Base-by-base conservation (phyloP, 2,113 vertebrate genomes). In the Albula goreensis region DNA sequence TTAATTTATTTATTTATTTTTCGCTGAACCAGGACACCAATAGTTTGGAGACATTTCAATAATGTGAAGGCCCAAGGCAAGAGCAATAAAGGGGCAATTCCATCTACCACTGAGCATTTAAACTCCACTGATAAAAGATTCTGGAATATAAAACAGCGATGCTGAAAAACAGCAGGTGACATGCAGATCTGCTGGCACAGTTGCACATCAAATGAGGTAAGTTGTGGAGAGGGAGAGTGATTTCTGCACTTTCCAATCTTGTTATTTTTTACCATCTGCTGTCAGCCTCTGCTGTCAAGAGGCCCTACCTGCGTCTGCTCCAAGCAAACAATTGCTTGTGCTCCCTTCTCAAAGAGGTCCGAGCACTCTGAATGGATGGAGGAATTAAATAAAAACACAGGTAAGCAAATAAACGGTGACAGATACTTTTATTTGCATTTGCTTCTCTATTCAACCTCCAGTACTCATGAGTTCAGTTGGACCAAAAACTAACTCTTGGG, bases 31-130 rank as follows among this genome's bases (percentile, higher is more conserved):
- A 78, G 81, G 81, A 56, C 31, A 50, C 49, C 31, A 74, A 56
- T 52, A 15, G 50, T 78, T 56, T 49, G 66, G 83, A 86, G 66
- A 57, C 70, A 57, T 86, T 50, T 82, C 85, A 83, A 83, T 86
- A 83, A 77, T 86, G 50, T 78, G 25, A 70, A 86, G 85, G 52
- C 66, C 66, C 50, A 51, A 78, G 81, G 85, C 60, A 78, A 9
- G 5, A 41, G 52, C 80, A 77, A 50, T 83, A 86, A 86, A 78
- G 66, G 81, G 81, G 83, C 81, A 50, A 83, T 83, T 78, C 81
- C 85, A 83, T 86, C 81, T 63, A 83, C 51, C 81, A 78, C 63
- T 11, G 51, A 83, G 70, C 85, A 86, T 86, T 83, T 83, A 78
- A 78, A 86, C 63, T 78, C 25, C 81, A 50, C 70, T 78, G 81